Percentiles rank a stretch among this genome's conserved stretches.
Evolutionary conservation across 2,113 vertebrate species (phyloP).

Genomic region (Rissa tridactyla): DNA sequence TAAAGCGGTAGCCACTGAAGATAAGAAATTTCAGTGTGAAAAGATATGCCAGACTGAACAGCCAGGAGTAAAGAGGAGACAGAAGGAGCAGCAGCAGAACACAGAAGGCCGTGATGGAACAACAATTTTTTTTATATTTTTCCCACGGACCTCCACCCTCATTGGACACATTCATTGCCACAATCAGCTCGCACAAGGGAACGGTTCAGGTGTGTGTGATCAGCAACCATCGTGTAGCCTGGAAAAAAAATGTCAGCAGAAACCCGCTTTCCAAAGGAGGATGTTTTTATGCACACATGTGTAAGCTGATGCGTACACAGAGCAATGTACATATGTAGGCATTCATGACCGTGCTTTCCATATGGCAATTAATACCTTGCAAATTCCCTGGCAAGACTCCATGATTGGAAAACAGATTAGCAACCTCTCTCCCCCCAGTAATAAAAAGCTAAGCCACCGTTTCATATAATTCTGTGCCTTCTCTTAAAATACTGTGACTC

Average conservation of each 20-base stretch:
- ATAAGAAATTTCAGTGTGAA: neutral
- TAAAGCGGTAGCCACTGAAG: neutral
- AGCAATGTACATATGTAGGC: neutral
- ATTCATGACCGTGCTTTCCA: neutral
- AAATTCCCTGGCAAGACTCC: neutral
- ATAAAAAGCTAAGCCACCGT: neutral
- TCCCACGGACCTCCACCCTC: neutral
- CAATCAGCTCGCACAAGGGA: neutral
- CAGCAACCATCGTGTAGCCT: neutral
- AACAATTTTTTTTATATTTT: neutral
- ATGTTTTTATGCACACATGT: neutral
- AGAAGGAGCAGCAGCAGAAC: neutral
- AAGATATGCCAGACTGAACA: neutral
- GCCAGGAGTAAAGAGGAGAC: neutral
- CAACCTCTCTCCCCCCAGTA: neutral
- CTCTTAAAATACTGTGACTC: neutral
- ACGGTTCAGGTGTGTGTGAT: neutral
- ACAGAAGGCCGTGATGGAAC: neutral
- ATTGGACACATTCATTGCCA: neutral
- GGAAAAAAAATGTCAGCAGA: neutral
- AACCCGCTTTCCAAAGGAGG: neutral
- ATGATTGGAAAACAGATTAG: neutral
- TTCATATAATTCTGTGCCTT: fast-evolving
- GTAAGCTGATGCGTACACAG: fast-evolving
- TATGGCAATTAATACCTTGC: neutral